These are phyloP conservation scores for Drosophila watanabei DNA, from an alignment of 1,140 invertebrate species.

Conservation along the genomic window DNA sequence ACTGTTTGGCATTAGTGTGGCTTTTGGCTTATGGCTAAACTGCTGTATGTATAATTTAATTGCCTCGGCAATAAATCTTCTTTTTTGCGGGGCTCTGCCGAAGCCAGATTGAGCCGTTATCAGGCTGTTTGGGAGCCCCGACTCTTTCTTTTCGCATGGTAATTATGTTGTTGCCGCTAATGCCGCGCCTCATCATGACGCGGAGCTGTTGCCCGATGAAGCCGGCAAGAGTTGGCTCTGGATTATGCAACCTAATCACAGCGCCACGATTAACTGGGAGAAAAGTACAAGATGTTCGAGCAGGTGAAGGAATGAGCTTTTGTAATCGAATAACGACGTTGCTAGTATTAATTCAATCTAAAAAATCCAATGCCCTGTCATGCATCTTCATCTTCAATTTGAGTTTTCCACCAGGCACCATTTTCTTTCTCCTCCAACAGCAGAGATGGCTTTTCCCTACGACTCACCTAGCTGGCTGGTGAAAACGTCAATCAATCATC, in stretches of 20 bases:
- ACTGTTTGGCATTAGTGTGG: background rate
- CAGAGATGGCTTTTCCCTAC: constrained; percentile 56
- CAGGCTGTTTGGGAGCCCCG: constrained; percentile 17
- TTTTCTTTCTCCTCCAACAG: constrained; percentile 38
- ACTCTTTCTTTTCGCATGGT: constrained; percentile 68
- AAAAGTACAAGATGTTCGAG: constrained; percentile 33
- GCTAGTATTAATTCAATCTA: constrained; percentile 14
- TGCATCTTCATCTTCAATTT: constrained; percentile 23
- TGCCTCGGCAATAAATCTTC: constrained; percentile 71
- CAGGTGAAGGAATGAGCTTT: constrained; percentile 26
- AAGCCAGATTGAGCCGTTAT: constrained; percentile 62
- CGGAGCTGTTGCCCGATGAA: constrained; percentile 33
- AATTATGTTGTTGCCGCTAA: constrained; percentile 79
- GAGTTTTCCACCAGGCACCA: constrained; percentile 40
- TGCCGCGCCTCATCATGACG: constrained; percentile 70
- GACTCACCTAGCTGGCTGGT: constrained; percentile 54
- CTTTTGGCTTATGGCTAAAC: constrained; percentile 47
- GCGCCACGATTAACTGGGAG: constrained; percentile 23
- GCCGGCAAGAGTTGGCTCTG: constrained; percentile 42
- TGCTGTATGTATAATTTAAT: constrained; percentile 78
- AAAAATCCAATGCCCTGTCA: constrained; percentile 29
- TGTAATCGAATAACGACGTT: constrained; percentile 22
- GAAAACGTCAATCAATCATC: constrained; percentile 81
- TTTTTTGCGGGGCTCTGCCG: constrained; percentile 56
- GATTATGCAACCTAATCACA: constrained; percentile 65